Conservation (phyloP, 2,797 vertebrate genomes). For the Spondyliosoma cantharus region DNA sequence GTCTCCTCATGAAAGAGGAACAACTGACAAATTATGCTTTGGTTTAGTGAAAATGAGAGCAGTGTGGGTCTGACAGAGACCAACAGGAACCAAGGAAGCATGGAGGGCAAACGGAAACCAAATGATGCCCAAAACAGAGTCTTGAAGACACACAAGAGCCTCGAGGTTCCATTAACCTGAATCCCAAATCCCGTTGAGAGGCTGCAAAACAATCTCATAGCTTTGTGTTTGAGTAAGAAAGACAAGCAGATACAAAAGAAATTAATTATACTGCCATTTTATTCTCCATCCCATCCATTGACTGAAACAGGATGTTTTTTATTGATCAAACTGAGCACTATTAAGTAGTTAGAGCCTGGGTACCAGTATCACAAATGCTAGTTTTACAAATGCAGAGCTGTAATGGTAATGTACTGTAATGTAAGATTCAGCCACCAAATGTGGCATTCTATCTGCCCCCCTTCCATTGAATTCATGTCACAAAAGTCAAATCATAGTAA, state of each 20-base stretch:
- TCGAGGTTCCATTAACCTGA: conserved; percentile 9
- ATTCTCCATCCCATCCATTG: neutral
- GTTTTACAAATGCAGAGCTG: neutral
- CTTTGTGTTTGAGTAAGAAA: neutral
- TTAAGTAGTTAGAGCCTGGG: neutral
- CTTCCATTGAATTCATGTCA: too few species aligned
- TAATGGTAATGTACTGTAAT: too few species aligned
- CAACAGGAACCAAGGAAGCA: conserved; percentile 5
- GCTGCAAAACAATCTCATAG: neutral
- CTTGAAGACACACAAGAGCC: neutral
- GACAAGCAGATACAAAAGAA: neutral
- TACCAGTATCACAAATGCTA: neutral
- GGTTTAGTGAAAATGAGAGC: conserved; percentile 23
- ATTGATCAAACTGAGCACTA: neutral
- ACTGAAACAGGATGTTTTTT: conserved; percentile 22
- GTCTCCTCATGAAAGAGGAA: neutral
- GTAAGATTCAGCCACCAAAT: too few species aligned
- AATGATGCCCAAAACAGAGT: conserved; percentile 21
- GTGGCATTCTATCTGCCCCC: too few species aligned
- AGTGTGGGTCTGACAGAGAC: neutral
- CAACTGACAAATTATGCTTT: conserved; percentile 4
- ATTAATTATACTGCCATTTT: neutral
- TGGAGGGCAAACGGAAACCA: conserved; percentile 22
- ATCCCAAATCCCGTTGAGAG: conserved; percentile 17
- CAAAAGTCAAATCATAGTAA: too few species aligned